Conservation (phyloP, 2,797 vertebrate species). For the Molothrus aeneus region DNA sequence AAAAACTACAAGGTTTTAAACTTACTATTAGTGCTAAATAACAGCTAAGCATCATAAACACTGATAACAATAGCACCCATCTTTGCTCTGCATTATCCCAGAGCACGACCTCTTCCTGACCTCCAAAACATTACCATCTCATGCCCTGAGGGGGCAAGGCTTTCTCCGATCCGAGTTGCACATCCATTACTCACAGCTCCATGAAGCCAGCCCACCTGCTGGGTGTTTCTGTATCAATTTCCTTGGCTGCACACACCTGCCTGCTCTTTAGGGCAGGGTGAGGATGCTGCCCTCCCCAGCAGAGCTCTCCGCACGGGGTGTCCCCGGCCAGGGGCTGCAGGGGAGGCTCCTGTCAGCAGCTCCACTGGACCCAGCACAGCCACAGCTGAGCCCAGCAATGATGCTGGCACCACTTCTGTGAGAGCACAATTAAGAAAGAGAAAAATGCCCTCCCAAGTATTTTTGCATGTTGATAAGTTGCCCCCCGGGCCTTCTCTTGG, state of each 20-base stretch:
- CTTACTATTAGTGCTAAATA: neutral
- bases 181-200: neutral
- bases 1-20: neutral
- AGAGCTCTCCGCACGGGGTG: neutral
- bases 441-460: neutral
- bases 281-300: neutral
- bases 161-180: neutral
- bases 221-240: neutral
- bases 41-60: neutral
- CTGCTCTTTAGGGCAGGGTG: neutral
- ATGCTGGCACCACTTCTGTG: neutral
- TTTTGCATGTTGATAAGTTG: neutral
- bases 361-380: neutral
- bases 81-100: neutral
- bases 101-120: neutral
- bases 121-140: neutral
- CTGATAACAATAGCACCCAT: neutral
- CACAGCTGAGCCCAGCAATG: neutral
- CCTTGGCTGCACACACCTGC: neutral
- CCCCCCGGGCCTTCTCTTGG: neutral
- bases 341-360: neutral
- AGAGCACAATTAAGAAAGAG: neutral
- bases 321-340: neutral
- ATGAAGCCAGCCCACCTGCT: neutral
- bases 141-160: rapidly evolving